phyloP scores from a whole-genome alignment of 2,113 vertebrate genomes.

The Crotalus viridis region DNA sequence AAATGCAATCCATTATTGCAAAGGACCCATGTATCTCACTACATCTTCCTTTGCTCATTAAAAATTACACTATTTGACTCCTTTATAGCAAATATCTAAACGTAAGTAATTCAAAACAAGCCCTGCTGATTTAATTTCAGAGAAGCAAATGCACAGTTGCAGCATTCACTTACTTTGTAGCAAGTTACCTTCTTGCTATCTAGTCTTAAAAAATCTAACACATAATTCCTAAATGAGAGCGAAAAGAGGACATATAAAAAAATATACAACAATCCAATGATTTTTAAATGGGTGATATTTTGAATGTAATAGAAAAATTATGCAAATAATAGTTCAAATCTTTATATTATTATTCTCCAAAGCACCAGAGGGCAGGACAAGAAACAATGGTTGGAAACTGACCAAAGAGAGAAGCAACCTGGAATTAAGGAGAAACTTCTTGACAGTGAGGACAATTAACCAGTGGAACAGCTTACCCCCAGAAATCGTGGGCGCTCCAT shows the following conservation, averaged over 20 bases:
- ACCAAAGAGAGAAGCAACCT: no score
- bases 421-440: no score
- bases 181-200: not conserved
- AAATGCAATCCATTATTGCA: not conserved
- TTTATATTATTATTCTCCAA: no score
- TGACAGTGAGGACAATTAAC: no score
- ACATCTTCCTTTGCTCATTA: not conserved
- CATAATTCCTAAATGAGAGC: not conserved
- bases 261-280: not conserved
- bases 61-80: not conserved
- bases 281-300: not conserved
- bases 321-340: not conserved
- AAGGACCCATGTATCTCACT: not conserved
- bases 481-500: no score
- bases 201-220: not conserved
- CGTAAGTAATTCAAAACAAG: not conserved
- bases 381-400: no score
- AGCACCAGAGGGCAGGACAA: no score
- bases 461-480: no score
- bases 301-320: not conserved
- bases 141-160: not conserved
- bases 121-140: not conserved
- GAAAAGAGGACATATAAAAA: not conserved
- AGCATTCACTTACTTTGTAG: not conserved
- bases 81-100: not conserved